Percentiles rank a stretch among this genome's conserved stretches.
These are phyloP conservation scores for Metopia argyrocephala DNA, from an alignment of 2,888 invertebrate genomes.

Conservation along the genomic window DNA sequence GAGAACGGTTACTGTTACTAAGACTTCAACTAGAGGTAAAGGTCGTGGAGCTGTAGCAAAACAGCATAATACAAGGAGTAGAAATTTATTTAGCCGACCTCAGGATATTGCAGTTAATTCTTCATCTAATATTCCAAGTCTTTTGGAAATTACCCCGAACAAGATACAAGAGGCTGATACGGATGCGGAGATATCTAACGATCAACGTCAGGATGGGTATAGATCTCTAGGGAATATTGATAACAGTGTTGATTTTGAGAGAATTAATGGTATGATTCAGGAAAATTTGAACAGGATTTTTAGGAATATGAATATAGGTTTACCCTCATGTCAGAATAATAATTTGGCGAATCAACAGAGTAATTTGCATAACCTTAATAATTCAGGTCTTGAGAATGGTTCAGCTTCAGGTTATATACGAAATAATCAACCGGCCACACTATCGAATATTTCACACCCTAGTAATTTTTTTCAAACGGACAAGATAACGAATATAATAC, in stretches of 20 bases:
- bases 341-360: neutral
- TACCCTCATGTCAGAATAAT: neutral
- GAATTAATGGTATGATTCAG: slow-evolving; percentile 6
- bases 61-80: no score
- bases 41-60: slow-evolving; percentile 3
- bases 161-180: no score
- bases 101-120: neutral
- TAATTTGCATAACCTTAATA: no score
- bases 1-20: no score
- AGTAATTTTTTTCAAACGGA: no score
- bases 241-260: neutral
- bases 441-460: neutral
- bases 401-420: neutral
- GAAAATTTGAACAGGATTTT: neutral
- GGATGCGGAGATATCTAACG: no score
- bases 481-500: no score
- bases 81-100: neutral
- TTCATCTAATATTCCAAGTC: no score
- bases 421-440: neutral
- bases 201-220: no score
- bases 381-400: neutral
- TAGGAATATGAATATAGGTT: neutral
- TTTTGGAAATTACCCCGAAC: neutral
- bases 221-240: neutral
- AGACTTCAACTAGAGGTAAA: neutral